Base-by-base conservation (phyloP, 2,888 invertebrate genomes). In the Aspidiotus rigidus region DNA sequence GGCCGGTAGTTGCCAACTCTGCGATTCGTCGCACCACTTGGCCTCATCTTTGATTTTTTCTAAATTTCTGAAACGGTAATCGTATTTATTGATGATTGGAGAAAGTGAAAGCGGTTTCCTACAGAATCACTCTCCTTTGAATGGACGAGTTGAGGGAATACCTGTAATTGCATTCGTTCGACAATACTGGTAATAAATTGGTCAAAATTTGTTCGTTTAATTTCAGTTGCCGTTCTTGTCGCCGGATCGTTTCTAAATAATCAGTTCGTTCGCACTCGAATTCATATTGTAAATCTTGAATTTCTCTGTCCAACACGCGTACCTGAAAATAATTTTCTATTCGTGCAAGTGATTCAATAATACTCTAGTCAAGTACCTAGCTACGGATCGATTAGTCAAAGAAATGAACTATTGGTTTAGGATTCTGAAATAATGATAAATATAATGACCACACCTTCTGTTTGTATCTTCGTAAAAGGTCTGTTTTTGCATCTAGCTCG, bases 241-340 rank as follows among this genome's bases (percentile, higher is more conserved):
- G 82, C 16, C 90, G 80, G 44, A 91, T 89, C 0, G 89, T 87
- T 75, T 91, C 90, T 72, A 92, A 78, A 76, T 90, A 91, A 76
- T 90, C 90, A n/a, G 87, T 84, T 2, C 90, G 80, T 76, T 91
- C 90, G 69, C 84, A 80, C 77, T 91, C 88, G 77, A 91, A 91
- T 79, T 91, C 91, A 10, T 86, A 83, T 74, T 89, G 89, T 3
- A 92, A 79, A 77, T 91, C 91, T 7, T 81, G 79, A 28, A 90
- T 85, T 77, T 91, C 90, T 70, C 84, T 80, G 75, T 89, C 86
- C 64, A 90, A 77, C 16, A 83, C 80, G 74, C 83, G 84, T 85
- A 74, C 16, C 28, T 11, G 6, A 6, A 49, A 13, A 6, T 6
- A 49, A 49, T 11, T 49, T 2, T 49, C 6, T 13, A n/a, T 49